Evolutionary conservation across 1,140 invertebrate species (phyloP).

Genomic region (Propsilocerus akamusi): DNA sequence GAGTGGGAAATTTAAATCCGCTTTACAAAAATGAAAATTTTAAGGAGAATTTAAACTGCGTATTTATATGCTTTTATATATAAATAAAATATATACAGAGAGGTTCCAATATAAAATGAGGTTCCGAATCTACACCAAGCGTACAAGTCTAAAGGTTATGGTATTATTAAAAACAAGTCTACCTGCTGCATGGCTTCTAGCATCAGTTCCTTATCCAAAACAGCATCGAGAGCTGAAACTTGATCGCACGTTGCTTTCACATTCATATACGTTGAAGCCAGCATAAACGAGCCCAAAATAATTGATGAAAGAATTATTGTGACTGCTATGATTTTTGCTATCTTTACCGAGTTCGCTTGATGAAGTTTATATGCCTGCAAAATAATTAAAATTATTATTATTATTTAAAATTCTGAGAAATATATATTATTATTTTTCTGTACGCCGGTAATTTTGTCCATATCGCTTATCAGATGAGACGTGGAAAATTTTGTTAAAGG

Average conservation of each 20-base stretch:
- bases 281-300: constrained; percentile 55
- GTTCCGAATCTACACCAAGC: neutral
- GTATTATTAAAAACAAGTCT: constrained; percentile 12
- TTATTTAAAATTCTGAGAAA: neutral
- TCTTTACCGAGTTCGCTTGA: constrained; percentile 53
- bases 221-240: constrained; percentile 37
- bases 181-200: constrained; percentile 36
- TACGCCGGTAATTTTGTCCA: neutral
- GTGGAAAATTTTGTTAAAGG: too few species aligned
- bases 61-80: neutral
- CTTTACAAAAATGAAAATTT: too few species aligned
- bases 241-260: constrained; percentile 50
- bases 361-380: constrained; percentile 57
- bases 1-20: too few species aligned
- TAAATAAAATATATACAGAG: neutral
- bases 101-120: neutral
- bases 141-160: neutral
- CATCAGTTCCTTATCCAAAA: constrained; percentile 40
- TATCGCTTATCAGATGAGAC: neutral
- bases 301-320: constrained; percentile 58
- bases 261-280: constrained; percentile 63
- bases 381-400: constrained; percentile 12
- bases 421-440: neutral
- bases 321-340: constrained; percentile 57
- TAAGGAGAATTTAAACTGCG: neutral